phyloP scores from a whole-genome alignment of 2,113 vertebrate genomes.

The Cairina moschata region DNA sequence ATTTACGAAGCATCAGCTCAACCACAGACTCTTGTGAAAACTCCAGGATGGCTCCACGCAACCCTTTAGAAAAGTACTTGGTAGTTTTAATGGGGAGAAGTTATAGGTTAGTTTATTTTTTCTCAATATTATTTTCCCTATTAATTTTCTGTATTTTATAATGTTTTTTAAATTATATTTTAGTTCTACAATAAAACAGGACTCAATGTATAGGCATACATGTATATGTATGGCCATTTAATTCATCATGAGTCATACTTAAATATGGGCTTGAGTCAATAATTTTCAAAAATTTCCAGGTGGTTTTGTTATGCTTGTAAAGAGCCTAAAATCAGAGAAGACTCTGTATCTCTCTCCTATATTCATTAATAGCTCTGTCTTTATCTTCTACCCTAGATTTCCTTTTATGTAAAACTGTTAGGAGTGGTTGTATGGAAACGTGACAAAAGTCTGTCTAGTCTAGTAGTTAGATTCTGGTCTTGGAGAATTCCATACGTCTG shows the following conservation, averaged over 20 bases:
- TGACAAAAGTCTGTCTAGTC: not conserved
- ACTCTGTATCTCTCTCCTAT: not conserved
- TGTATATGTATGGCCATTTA: not conserved
- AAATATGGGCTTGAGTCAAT: not conserved
- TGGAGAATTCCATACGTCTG: not conserved
- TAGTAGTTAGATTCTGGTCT: not conserved
- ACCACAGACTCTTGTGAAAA: not conserved
- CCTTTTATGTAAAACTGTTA: not conserved
- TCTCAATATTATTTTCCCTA: not conserved
- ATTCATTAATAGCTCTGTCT: not conserved
- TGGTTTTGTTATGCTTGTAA: not conserved
- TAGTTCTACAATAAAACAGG: not conserved
- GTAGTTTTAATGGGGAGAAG: not conserved
- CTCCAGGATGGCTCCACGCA: not conserved
- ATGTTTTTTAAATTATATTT: not conserved
- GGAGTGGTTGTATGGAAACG: not conserved
- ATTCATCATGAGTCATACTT: not conserved
- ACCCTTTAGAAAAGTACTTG: not conserved
- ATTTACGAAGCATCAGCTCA: not conserved
- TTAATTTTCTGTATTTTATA: not conserved
- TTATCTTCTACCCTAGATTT: not conserved
- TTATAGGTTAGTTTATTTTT: not conserved
- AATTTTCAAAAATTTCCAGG: not conserved
- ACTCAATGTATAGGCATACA: not conserved
- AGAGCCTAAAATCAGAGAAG: not conserved